A percentile compares a stretch with the other conserved stretches of the same genome.
These are phyloP conservation scores for Allygus modestus DNA, from an alignment of 2,888 invertebrate species.

Conservation along the genomic window DNA sequence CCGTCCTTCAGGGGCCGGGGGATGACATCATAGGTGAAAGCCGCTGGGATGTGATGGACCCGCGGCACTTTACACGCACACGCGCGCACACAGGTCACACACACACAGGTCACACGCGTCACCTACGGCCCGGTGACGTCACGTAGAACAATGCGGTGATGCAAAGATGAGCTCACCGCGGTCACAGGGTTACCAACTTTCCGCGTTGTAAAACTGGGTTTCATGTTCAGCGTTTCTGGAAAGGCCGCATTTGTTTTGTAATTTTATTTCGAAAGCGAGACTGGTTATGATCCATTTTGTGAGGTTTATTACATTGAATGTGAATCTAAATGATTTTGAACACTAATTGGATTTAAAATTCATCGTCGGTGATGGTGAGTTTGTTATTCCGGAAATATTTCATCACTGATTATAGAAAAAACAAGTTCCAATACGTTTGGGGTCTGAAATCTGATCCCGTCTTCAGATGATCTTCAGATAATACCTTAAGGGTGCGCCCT, in stretches of 20 bases:
- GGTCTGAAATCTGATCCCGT: too few species aligned
- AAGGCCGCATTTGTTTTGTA: background rate
- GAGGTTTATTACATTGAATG: too few species aligned
- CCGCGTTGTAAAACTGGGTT: background rate
- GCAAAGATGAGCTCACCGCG: constrained; percentile 17
- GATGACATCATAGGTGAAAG: constrained; percentile 25
- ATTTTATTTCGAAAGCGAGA: too few species aligned
- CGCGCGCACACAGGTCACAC: background rate
- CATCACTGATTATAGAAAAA: too few species aligned
- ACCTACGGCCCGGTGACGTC: constrained; percentile 20
- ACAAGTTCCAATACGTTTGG: too few species aligned
- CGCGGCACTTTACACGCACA: background rate
- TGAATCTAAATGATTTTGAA: too few species aligned
- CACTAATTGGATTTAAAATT: too few species aligned
- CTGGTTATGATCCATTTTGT: too few species aligned
- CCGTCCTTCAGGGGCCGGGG: background rate
- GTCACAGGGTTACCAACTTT: background rate
- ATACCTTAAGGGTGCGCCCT: too few species aligned
- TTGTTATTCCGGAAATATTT: too few species aligned
- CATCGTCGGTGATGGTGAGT: too few species aligned
- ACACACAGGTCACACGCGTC: background rate
- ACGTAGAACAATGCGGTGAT: constrained; percentile 4
- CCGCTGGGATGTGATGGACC: background rate
- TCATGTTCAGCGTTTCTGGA: background rate
- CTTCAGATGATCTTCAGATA: too few species aligned